phyloP scores from a whole-genome alignment of 2,113 vertebrate species.

The Anas platyrhynchos region DNA sequence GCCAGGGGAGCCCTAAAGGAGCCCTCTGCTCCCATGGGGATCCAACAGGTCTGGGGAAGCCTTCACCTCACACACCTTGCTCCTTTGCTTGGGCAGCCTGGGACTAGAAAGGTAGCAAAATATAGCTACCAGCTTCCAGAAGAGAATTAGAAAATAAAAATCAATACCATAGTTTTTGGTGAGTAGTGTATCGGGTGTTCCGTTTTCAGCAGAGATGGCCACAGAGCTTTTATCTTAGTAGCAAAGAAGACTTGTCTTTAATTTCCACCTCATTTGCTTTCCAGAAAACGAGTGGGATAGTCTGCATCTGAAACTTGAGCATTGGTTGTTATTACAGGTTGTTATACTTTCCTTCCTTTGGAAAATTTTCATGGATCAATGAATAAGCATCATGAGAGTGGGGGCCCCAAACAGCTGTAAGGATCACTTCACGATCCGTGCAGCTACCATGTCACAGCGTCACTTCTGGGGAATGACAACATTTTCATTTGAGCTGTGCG shows the following conservation, averaged over 20 bases:
- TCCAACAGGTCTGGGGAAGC: not conserved
- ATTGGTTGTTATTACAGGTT: not conserved
- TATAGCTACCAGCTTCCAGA: not conserved
- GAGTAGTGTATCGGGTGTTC: not conserved
- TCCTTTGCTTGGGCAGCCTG: not conserved
- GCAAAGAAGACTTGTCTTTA: not conserved
- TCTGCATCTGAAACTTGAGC: not conserved
- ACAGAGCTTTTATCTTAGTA: not conserved
- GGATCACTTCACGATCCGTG: not conserved
- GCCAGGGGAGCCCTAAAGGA: not conserved
- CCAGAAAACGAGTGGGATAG: not conserved
- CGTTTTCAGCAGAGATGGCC: not conserved
- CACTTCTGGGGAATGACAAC: not conserved
- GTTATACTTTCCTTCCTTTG: not conserved
- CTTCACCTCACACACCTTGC: not conserved
- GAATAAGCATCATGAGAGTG: not conserved
- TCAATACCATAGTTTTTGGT: not conserved
- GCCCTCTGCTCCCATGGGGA: accelerated
- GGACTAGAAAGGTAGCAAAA: not conserved
- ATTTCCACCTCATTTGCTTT: not conserved
- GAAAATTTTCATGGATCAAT: not conserved
- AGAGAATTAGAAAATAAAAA: not conserved
- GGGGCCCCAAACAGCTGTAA: not conserved
- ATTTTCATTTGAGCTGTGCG: not conserved
- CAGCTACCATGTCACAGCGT: not conserved